Base-by-base conservation (phyloP, 2,888 invertebrate species). In the Amblyteles armatorius region DNA sequence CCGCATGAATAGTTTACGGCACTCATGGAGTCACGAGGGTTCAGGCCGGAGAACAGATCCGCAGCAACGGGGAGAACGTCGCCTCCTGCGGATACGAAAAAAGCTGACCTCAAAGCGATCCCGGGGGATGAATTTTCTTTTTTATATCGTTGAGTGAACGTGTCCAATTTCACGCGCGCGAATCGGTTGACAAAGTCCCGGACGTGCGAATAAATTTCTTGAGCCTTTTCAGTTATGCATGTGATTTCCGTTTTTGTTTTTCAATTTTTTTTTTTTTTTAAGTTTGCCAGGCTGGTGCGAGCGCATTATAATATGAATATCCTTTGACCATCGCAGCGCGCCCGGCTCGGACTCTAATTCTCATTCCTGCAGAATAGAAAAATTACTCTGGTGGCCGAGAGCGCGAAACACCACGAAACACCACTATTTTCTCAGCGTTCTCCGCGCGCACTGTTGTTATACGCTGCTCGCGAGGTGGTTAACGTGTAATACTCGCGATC, bases 361-460 rank as follows among this genome's bases (percentile, higher is more conserved):
- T 65, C 77, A 77, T 77, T 77, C 52, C 69, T 69, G 40, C 63
- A 33, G 65, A 72, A 82, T 72, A 77, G 65, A 44, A 55, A 77
- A 82, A 82, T 77, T 82, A 65, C 65, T 77, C 71, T 55, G 52
- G 19, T 48, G 63, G n/a, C 48, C 57, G 52, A 33, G 50, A 48
- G 26, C 60, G 29, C 11, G 26, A 48, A 55, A 16, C 22, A 16
- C n/a, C 29, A 52, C 11, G 29, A 29, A 76, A 71, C 71, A 40
- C 40, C 44, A 67, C 63, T 5, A 16, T 33, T 77, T 60, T 57
- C 67, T 50, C 36, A 11, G 36, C 44, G 16, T 68, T 76, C 44
- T 33, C 44, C 33, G 16, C n/a, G 48, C 26, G 4, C 22, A 22
- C 63, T 33, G 63, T 63, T 63, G 48, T 71, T 76, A 11, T 50